Conservation (phyloP, 2,113 vertebrate genomes). For the Hippopotamus amphibius region DNA sequence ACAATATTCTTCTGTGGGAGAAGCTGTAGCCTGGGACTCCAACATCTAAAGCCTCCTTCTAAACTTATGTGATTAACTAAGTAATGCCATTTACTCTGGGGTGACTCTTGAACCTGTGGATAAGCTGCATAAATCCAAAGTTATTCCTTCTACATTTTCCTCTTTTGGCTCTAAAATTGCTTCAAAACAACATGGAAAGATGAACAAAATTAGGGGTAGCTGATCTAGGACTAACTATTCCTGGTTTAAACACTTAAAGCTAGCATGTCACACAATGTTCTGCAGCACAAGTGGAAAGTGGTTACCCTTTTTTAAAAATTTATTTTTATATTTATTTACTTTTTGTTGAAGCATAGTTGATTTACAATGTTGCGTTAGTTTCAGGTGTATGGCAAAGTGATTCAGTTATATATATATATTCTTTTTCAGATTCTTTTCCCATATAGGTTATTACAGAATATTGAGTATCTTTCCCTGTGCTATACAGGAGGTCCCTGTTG, state of each 20-base stretch:
- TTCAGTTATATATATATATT: no score
- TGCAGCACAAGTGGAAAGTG: neutral
- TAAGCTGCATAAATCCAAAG: neutral
- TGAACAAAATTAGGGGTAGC: neutral
- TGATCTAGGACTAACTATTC: neutral
- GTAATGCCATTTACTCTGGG: neutral
- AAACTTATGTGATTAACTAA: neutral
- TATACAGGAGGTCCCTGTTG: no score
- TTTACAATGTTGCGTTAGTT: neutral
- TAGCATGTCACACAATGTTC: neutral
- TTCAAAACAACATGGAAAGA: neutral
- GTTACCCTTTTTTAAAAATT: neutral
- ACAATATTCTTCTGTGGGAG: neutral
- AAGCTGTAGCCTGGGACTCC: neutral
- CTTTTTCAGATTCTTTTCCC: no score
- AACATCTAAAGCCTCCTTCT: neutral
- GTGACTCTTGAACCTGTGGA: neutral
- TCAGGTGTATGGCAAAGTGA: no score
- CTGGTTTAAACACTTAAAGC: neutral
- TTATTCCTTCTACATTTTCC: neutral
- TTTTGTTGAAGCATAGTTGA: neutral
- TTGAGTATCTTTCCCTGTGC: no score
- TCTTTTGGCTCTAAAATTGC: neutral
- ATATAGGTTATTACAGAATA: no score
- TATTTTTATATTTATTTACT: neutral